Base-by-base conservation (phyloP, 2,888 invertebrate genomes). In the Achlya flavicornis region DNA sequence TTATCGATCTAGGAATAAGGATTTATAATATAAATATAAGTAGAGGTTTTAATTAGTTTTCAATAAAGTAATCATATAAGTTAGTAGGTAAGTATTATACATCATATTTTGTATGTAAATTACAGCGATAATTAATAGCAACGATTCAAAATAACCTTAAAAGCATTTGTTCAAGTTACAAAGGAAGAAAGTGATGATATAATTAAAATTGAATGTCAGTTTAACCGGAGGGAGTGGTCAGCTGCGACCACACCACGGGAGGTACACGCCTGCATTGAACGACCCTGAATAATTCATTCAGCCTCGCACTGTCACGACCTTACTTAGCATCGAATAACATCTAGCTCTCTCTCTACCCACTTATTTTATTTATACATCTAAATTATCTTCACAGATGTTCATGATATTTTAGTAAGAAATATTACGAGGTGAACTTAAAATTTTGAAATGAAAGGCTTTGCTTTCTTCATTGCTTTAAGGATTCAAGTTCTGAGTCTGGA, bases 211-310 rank as follows among this genome's bases (percentile, higher is more conserved):
- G 69, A 74, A 69, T 70, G 62, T 64, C 66, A 66, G 64, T 63
- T 64, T 53, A 26, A 26, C 14, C 19, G 76, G 71, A 75, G 77
- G 77, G 76, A 77, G 76, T 78, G 82, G 82, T 83, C 79, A 83
- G 71, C 74, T 70, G 72, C 68, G 79, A 73, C 79, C 78, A 71
- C 74, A 66, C 63, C 58, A 69, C 63, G 71, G 67, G 67, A 67
- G 58, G 58, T 61, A 32, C 63, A 66, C 66, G 69, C 77, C 81
- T 83, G 85, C 81, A 85, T 86, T 82, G 84, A 86, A 79, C 84
- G 80, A 79, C 80, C 79, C 80, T 90, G 87, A 89, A 90, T 90
- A 85, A 90, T 90, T 89, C 88, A 89, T 88, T 72, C 77, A 70
- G 81, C 78, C 76, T 83, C 77, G 79, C 67, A 80, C 83, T 84